Evolutionary conservation across 2,888 invertebrate species (phyloP).

Genomic region (Diplolepis rosae): DNA sequence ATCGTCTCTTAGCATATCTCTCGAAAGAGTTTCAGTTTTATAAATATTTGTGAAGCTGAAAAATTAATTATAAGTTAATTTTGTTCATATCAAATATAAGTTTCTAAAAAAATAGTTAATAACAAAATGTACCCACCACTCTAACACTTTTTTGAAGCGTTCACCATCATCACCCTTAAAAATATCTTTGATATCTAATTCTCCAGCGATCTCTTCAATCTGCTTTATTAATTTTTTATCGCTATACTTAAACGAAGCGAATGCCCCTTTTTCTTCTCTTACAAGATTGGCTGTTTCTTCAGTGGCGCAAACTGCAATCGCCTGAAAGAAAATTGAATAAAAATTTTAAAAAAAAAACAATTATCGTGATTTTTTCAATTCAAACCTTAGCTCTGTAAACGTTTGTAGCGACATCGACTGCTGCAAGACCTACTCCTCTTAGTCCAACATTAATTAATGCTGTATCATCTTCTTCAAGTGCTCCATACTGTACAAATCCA

Average conservation of each 20-base stretch:
- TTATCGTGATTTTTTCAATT: neutral
- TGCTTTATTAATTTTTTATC: constrained; percentile 76
- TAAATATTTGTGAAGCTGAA: constrained; percentile 66
- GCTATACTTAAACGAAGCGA: constrained; percentile 78
- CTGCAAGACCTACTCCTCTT: constrained; percentile 80
- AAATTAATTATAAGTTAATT: constrained; percentile 33
- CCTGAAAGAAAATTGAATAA: constrained; percentile 70
- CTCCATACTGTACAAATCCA: constrained; percentile 77
- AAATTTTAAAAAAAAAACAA: neutral
- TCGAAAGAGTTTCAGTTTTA: constrained; percentile 54
- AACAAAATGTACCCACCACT: constrained; percentile 74
- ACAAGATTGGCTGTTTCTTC: constrained; percentile 78
- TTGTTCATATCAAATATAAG: neutral
- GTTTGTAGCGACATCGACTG: constrained; percentile 81
- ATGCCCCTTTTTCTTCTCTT: constrained; percentile 79
- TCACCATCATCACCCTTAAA: constrained; percentile 81
- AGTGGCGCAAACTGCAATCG: constrained; percentile 81
- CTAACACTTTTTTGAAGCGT: constrained; percentile 76
- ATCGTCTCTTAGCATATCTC: constrained; percentile 62
- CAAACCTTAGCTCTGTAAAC: constrained; percentile 79
- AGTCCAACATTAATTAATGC: constrained; percentile 81
- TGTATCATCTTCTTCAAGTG: constrained; percentile 75
- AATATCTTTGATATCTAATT: constrained; percentile 78
- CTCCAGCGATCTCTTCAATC: constrained; percentile 77
- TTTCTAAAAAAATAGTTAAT: constrained; percentile 1